Conservation (phyloP, 2,113 vertebrate species). For the Hippocampus barbouri region DNA sequence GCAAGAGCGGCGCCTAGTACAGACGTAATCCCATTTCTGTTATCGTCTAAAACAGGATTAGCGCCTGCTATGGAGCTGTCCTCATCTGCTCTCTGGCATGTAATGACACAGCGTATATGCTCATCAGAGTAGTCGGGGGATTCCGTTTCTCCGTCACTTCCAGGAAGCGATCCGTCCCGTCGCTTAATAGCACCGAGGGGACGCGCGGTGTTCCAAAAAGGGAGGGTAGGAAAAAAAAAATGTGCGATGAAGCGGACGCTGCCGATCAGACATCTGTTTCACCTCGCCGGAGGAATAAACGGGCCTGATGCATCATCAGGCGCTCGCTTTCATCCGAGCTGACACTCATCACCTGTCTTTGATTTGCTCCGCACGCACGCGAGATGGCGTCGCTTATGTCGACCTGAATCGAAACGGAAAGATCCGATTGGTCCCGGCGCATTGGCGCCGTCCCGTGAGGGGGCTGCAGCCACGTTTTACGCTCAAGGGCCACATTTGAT, state of each 20-base stretch:
- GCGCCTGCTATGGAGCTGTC: slow-evolving; percentile 36
- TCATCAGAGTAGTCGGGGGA: slow-evolving; percentile 19
- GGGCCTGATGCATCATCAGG: slow-evolving; percentile 55
- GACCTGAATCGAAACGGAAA: neutral
- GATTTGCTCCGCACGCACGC: slow-evolving; percentile 46
- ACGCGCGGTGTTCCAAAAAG: slow-evolving; percentile 53
- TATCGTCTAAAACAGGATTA: slow-evolving; percentile 64
- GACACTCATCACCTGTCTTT: slow-evolving; percentile 64
- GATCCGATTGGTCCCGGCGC: neutral
- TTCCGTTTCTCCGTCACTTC: slow-evolving; percentile 42
- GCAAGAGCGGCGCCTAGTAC: slow-evolving; percentile 38
- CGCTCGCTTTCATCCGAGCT: slow-evolving; percentile 51
- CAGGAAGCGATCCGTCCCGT: slow-evolving; percentile 37
- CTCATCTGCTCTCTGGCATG: slow-evolving; percentile 42
- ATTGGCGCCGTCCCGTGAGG: neutral
- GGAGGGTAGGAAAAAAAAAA: neutral
- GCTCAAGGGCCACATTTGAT: neutral
- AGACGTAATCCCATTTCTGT: slow-evolving; percentile 62
- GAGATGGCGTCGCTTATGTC: neutral
- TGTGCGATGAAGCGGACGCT: slow-evolving; percentile 55
- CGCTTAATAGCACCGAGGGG: slow-evolving; percentile 30
- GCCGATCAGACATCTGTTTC: slow-evolving; percentile 63
- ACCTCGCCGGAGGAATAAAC: slow-evolving; percentile 52
- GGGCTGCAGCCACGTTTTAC: neutral
- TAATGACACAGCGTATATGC: slow-evolving; percentile 9